Percentiles rank a stretch among this genome's conserved stretches.
Conservation (phyloP, 1,140 invertebrate species). For the Drosophila albomicans region DNA sequence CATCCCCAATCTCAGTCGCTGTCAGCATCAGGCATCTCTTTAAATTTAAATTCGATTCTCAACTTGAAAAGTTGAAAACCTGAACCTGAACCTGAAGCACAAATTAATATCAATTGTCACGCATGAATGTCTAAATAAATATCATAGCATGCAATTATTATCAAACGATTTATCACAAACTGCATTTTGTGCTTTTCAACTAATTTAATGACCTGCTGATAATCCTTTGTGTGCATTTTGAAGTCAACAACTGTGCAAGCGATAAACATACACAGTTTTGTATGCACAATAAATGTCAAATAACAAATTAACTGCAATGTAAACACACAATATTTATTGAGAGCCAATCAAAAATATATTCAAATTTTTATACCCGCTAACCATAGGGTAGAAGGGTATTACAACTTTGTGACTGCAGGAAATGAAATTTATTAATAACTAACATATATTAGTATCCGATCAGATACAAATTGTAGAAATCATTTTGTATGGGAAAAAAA, state of each 20-base stretch:
- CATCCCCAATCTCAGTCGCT: conserved; percentile 3
- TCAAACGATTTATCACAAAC: background rate
- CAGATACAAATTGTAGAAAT: too few relatives aligned
- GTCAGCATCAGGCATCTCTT: background rate
- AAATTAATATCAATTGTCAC: conserved; percentile 8
- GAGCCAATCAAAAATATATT: too few relatives aligned
- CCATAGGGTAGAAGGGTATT: too few relatives aligned
- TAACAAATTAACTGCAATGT: too few relatives aligned
- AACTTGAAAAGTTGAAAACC: background rate
- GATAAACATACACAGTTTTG: background rate
- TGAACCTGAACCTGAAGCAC: background rate
- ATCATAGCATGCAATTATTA: background rate
- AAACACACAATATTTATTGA: too few relatives aligned
- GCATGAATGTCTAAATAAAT: background rate
- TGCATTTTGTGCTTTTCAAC: background rate
- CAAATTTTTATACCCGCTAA: too few relatives aligned
- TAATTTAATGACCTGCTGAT: background rate
- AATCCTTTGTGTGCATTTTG: background rate
- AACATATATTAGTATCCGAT: too few relatives aligned
- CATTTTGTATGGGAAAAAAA: too few relatives aligned
- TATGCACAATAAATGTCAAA: too few relatives aligned
- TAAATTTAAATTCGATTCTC: conserved; percentile 5
- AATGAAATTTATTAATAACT: too few relatives aligned
- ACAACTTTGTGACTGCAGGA: too few relatives aligned
- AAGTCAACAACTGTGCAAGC: background rate